These are phyloP conservation scores for Petrocephalus sullivani DNA, from an alignment of 2,797 vertebrate genomes.

Conservation along the genomic window DNA sequence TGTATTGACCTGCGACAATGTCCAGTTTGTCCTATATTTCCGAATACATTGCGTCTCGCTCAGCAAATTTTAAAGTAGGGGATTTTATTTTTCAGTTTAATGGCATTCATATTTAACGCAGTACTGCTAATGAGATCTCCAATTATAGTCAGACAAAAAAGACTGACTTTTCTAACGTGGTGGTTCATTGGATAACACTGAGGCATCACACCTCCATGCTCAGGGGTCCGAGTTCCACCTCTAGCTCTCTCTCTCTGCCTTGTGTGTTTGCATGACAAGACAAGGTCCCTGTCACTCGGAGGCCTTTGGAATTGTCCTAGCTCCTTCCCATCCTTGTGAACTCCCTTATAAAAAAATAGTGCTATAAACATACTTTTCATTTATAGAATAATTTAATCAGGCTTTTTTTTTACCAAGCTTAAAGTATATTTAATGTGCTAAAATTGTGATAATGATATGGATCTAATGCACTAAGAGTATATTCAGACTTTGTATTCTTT, in stretches of 20 bases:
- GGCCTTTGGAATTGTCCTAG: background rate
- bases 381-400: no score
- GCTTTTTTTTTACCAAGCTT: no score
- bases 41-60: background rate
- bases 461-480: no score
- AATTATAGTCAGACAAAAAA: background rate
- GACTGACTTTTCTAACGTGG: background rate
- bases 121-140: background rate
- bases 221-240: background rate
- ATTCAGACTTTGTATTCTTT: no score
- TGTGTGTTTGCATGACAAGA: background rate
- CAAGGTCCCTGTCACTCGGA: background rate
- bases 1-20: background rate
- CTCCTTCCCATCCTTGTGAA: no score
- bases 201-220: background rate
- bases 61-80: background rate
- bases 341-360: no score
- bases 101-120: background rate
- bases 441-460: no score
- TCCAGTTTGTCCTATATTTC: background rate
- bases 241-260: background rate
- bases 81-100: background rate
- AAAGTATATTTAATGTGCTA: no score
- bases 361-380: no score
- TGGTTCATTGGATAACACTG: background rate